A percentile compares a stretch with the other conserved stretches of the same genome.
Evolutionary conservation across 2,113 vertebrate genomes (phyloP).

Genomic region (Lagenorhynchus albirostris): DNA sequence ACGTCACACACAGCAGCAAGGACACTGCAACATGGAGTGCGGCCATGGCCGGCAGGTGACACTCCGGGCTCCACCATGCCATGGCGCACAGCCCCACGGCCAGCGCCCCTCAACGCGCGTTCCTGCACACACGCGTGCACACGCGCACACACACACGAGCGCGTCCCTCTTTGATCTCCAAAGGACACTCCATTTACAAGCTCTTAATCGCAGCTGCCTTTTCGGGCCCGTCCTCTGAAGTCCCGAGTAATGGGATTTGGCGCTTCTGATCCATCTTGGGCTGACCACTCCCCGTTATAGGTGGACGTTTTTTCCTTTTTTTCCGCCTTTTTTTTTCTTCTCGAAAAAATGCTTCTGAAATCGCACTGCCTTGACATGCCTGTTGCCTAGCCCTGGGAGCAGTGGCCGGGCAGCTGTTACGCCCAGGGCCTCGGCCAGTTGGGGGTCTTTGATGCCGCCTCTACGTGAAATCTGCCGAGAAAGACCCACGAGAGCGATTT

Average conservation of each 20-base stretch:
- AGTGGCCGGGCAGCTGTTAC: constrained; percentile 47
- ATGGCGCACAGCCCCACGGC: not conserved
- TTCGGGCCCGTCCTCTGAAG: constrained; percentile 86
- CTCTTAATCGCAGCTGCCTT: constrained; percentile 82
- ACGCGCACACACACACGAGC: not conserved
- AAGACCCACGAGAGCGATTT: constrained; percentile 81
- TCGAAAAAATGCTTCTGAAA: constrained; percentile 69
- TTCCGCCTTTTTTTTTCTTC: not conserved
- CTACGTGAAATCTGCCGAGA: constrained; percentile 83
- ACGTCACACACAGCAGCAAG: not conserved
- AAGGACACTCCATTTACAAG: constrained; percentile 86
- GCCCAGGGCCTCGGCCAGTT: constrained; percentile 70
- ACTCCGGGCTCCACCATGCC: not conserved
- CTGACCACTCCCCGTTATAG: constrained; percentile 58
- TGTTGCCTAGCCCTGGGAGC: constrained; percentile 60
- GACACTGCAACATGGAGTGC: not conserved
- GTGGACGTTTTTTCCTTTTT: constrained; percentile 41
- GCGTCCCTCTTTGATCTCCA: constrained; percentile 88
- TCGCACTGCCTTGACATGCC: constrained; percentile 74
- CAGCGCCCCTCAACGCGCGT: not conserved
- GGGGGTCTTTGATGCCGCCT: constrained; percentile 86
- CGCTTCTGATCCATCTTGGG: constrained; percentile 83
- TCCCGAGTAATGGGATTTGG: constrained; percentile 90
- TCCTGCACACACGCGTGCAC: not conserved
- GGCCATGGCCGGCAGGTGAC: not conserved